phyloP scores from a whole-genome alignment of 2,797 vertebrate genomes.

The Danio choprae region DNA sequence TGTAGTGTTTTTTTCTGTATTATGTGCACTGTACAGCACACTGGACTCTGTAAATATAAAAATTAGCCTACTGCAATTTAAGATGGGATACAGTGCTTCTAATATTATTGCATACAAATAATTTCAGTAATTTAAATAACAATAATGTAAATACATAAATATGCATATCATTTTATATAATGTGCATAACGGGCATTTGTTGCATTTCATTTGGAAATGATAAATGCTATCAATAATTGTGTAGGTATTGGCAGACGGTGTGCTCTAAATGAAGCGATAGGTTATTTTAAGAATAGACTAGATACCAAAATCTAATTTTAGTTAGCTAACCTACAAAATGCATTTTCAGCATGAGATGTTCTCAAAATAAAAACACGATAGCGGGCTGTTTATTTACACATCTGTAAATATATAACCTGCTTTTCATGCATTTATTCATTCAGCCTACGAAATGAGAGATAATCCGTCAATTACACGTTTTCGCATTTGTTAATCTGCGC shows the following conservation, averaged over 20 bases:
- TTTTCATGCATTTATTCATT: slow-evolving; percentile 7
- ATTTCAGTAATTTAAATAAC: not conserved
- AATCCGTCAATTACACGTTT: slow-evolving; percentile 1
- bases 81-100: not conserved
- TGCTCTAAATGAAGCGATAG: slow-evolving; percentile 69
- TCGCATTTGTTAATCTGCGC: slow-evolving; percentile 21
- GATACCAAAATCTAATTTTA: slow-evolving; percentile 72
- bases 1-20: too few species aligned
- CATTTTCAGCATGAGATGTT: not conserved
- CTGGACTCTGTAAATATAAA: too few species aligned
- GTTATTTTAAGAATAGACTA: slow-evolving; percentile 74
- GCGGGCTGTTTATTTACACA: not conserved
- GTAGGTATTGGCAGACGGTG: slow-evolving; percentile 43
- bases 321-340: not conserved
- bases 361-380: not conserved
- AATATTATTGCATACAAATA: not conserved
- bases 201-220: not conserved
- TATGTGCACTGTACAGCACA: too few species aligned
- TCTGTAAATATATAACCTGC: not conserved
- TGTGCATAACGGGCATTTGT: not conserved
- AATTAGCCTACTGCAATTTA: too few species aligned
- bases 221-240: slow-evolving; percentile 18
- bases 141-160: not conserved
- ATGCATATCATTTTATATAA: not conserved
- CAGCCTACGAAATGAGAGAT: not conserved